Conservation (phyloP, 2,797 vertebrate species). For the Chanos chanos region DNA sequence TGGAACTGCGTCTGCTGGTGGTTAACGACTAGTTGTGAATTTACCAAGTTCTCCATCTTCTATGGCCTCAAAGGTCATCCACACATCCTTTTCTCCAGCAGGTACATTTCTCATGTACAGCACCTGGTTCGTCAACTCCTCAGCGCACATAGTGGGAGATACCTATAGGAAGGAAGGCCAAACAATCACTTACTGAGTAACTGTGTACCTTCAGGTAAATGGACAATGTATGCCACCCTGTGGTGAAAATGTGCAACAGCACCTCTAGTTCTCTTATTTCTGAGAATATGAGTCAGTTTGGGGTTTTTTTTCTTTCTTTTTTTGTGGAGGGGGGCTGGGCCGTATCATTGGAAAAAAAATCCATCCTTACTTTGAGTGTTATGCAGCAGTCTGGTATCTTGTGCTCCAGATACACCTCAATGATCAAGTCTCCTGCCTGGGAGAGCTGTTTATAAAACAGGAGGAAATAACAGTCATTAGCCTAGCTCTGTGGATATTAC, state of each 20-base stretch:
- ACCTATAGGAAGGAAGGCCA: slow-evolving; percentile 68
- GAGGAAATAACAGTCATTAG: background rate
- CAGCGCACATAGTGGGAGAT: slow-evolving; percentile 89
- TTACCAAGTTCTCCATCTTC: slow-evolving; percentile 92
- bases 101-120: slow-evolving; percentile 88
- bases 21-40: background rate
- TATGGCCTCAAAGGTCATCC: slow-evolving; percentile 91
- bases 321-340: too few species aligned
- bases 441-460: slow-evolving; percentile 74
- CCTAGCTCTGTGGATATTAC: background rate
- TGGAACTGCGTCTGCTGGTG: background rate
- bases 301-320: too few species aligned
- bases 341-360: too few species aligned
- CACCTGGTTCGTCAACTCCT: slow-evolving; percentile 95
- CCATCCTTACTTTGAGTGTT: slow-evolving; percentile 84
- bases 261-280: too few species aligned
- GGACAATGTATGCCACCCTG: slow-evolving; percentile 25
- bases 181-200: background rate
- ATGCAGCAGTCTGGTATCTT: slow-evolving; percentile 90
- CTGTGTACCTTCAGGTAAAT: background rate
- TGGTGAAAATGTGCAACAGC: slow-evolving; percentile 27
- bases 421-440: slow-evolving; percentile 95
- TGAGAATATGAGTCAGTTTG: too few species aligned
- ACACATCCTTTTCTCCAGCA: slow-evolving; percentile 80
- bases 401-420: slow-evolving; percentile 92